These are phyloP conservation scores for Drosophila quasianomalipes DNA, from an alignment of 2,888 invertebrate genomes.

Conservation along the genomic window DNA sequence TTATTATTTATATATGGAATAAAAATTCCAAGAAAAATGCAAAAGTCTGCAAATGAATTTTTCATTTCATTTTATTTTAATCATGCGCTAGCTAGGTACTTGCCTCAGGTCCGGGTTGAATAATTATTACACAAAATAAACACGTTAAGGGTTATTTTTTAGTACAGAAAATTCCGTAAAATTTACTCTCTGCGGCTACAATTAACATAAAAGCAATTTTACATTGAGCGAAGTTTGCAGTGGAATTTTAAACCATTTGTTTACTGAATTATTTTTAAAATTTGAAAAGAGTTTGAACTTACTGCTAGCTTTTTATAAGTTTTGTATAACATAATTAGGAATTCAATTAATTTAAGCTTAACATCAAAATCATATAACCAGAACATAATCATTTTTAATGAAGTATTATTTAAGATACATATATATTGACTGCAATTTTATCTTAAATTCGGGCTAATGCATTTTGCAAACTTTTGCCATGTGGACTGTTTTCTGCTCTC, in stretches of 20 bases:
- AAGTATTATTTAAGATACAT: background rate
- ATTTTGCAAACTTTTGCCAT: background rate
- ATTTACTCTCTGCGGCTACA: background rate
- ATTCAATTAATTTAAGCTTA: too few species aligned
- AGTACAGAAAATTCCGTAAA: too few species aligned
- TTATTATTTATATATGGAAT: background rate
- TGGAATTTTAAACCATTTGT: background rate
- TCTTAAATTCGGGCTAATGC: background rate
- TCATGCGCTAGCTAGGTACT: background rate
- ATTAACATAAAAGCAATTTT: background rate
- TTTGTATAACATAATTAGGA: too few species aligned
- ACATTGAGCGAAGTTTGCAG: background rate
- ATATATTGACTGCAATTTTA: background rate
- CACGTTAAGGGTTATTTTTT: too few species aligned
- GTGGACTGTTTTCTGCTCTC: background rate
- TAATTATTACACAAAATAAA: conserved; percentile 1
- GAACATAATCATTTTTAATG: background rate
- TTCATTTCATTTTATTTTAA: background rate
- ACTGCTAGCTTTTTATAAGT: background rate
- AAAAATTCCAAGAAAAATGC: background rate
- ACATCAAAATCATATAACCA: background rate
- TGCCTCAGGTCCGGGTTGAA: background rate
- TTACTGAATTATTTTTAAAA: background rate
- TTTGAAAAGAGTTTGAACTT: background rate
- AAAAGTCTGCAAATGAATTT: background rate